Conservation (phyloP, 2,113 vertebrate genomes). For the Stomatorhinus ivindoensis region DNA sequence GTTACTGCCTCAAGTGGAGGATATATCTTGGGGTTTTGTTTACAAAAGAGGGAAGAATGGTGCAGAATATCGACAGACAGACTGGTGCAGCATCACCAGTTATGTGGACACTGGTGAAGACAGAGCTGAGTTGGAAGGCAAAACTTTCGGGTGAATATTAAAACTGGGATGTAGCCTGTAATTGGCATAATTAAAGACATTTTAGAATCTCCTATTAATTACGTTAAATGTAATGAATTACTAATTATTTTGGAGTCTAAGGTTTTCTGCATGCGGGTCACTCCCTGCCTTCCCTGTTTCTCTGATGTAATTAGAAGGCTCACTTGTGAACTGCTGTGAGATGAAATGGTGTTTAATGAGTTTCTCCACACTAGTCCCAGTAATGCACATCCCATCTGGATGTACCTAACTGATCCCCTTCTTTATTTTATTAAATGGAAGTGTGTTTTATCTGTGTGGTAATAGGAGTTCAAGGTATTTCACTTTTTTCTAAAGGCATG, state of each 20-base stretch:
- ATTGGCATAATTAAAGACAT: background rate
- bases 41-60: background rate
- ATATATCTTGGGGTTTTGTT: background rate
- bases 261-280: background rate
- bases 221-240: background rate
- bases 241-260: background rate
- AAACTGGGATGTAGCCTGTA: background rate
- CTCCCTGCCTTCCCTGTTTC: conserved; percentile 43
- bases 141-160: background rate
- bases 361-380: conserved; percentile 58
- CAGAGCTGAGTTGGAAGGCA: background rate
- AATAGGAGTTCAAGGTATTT: conserved; percentile 52
- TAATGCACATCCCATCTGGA: conserved; percentile 58
- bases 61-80: background rate
- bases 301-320: conserved; percentile 62
- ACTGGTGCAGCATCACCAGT: background rate
- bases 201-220: background rate
- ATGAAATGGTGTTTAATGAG: conserved; percentile 68
- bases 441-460: conserved; percentile 40
- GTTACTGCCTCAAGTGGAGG: background rate
- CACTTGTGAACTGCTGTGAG: conserved; percentile 59
- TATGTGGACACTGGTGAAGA: background rate
- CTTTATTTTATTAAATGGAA: conserved; percentile 22
- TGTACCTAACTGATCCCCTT: conserved; percentile 38
- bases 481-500: conserved; percentile 27